A percentile compares a stretch with the other conserved stretches of the same genome.
phyloP scores from a whole-genome alignment of 1,140 invertebrate genomes.

The Drosophila lacertosa region DNA sequence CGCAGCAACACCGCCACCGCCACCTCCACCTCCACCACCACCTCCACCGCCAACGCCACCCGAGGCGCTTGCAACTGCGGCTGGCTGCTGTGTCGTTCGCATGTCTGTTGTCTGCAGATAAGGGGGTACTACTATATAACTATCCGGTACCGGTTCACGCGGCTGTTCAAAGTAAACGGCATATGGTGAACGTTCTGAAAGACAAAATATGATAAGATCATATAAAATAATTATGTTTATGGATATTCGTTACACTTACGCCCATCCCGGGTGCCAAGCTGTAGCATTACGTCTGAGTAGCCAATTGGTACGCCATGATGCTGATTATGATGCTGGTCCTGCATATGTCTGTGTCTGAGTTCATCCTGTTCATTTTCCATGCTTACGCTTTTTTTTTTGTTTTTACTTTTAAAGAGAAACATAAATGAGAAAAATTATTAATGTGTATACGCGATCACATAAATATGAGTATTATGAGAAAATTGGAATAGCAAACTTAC shows the following conservation, averaged over 20 bases:
- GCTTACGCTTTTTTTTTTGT: conserved; percentile 48
- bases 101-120: conserved; percentile 14
- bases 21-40: neutral
- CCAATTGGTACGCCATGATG: conserved; percentile 45
- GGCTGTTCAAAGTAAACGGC: conserved; percentile 36
- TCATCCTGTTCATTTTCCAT: conserved; percentile 75
- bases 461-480: conserved; percentile 46
- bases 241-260: conserved; percentile 38
- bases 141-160: conserved; percentile 37
- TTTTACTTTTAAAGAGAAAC: conserved; percentile 51
- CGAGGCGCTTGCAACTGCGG: neutral
- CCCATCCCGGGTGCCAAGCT: conserved; percentile 37
- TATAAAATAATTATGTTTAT: neutral
- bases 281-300: conserved; percentile 40
- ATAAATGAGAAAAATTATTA: conserved; percentile 45
- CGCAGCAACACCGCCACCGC: neutral
- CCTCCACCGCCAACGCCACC: neutral
- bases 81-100: conserved; percentile 28
- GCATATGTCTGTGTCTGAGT: conserved; percentile 55
- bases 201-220: too few species aligned
- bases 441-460: conserved; percentile 39
- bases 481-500: conserved; percentile 8
- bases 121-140: conserved; percentile 56
- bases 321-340: conserved; percentile 47
- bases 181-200: conserved; percentile 36